Evolutionary conservation across 1,140 invertebrate species (phyloP), one percentile per base, ranked within the genome.

Genomic region (Drosophila sturtevanti): DNA sequence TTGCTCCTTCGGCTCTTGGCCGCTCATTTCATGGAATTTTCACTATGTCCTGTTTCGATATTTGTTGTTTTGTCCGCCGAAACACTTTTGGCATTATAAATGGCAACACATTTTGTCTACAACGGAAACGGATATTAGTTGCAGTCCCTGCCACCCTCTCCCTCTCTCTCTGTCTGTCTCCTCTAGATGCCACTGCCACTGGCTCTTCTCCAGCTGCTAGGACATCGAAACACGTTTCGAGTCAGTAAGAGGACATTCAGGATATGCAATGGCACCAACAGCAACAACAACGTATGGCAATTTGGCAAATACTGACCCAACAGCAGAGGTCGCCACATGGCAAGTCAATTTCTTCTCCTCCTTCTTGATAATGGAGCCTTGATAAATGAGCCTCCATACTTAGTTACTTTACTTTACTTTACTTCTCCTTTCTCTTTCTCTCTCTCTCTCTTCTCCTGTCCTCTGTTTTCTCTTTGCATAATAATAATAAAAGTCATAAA

Each of bases 71-170:
- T 24, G 38, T 71, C 68, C 63, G 63, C 76, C 76, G n/a, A 72
- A 84, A 71, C 71, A 81, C 78, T 78, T 75, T 75, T 82, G 84
- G 74, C 76, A 87, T 79, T 89, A 87, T 81, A 90, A 90, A 90
- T 89, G 86, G 86, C 86, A 86, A 79, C 78, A 90, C 86, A 89
- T 90, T 89, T 90, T 85, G 86, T 89, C 82, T 89, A 90, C 76
- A 90, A 90, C 86, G 81, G 86, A 89, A 89, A 81, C 86, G 86
- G 86, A 89, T 89, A 89, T 89, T 89, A 89, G 86, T 86, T 86
- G 79, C 86, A 90, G 86, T 76, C 72, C 63, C 68, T 37, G 24
- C 4, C 35, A 63, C 41, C 35, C 63, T 16, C 41, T 48, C 35
- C 1, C 62, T 7, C 35, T 72, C 41, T 14, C 68, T 4, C 58